Evolutionary conservation across 2,797 vertebrate genomes (phyloP), one percentile per base, ranked within the genome.

Genomic region (Leuciscus waleckii): DNA sequence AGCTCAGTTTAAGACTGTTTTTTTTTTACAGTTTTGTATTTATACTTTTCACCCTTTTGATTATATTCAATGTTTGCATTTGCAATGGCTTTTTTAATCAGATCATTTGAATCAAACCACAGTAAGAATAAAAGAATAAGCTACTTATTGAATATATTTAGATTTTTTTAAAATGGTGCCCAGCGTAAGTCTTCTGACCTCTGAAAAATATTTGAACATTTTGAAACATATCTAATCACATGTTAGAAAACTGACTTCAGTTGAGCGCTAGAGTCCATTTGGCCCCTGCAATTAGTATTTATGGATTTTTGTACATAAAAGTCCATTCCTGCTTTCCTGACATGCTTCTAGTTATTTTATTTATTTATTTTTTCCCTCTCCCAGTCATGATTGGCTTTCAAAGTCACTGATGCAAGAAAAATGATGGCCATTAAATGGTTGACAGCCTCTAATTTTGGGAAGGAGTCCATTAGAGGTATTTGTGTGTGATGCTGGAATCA

Each of bases 1-100:
- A 79, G 93, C 83, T 58, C 23, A 26, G 83, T 88, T 86, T 61
- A 79, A 70, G n/a, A 26, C 79, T 41, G 21, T 16, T 70, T 43
- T n/a, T 69, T 37, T 46, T 19, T 32, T 32, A 4, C 3, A 35
- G 29, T 9, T 37, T 19, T 21, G 1, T 23, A 10, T 11, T 2
- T 13, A 37, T 69, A 69, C 29, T 32, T 39, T 39, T 39, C 19
- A 9, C 16, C 32, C 8, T n/a, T 43, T 70, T 75, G 5, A 54
- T 54, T 54, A 35, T 51, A 32, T 74, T 19, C 70, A 26, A 17
- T 26, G 21, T 14, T 7, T 46, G 3, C 14, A n/a, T 43, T 7
- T 51, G 26, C 49, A n/a, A 23, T 56, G 49, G 29, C 19, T 19
- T 23, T 23, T 23, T 23, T 70, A 26, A 14, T 5, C 71, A 74